Evolutionary conservation across 2,797 vertebrate genomes (phyloP).

Genomic region (Coendou prehensilis): DNA sequence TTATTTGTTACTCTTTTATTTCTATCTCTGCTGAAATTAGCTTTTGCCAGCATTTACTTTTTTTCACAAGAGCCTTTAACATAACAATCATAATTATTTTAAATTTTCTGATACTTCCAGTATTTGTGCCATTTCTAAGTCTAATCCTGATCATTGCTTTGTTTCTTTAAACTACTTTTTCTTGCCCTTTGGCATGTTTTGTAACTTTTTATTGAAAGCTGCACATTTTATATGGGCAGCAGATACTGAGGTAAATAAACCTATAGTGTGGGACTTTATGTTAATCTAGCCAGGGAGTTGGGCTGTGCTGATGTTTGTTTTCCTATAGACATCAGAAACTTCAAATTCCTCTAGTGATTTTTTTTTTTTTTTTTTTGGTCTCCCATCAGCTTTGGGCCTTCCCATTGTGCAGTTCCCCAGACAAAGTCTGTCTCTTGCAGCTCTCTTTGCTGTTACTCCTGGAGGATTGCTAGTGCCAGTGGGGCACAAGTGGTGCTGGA

Average conservation of each 20-base stretch:
- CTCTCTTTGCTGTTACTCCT: constrained; percentile 9
- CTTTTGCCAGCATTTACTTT: constrained; percentile 11
- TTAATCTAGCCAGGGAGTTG: not conserved
- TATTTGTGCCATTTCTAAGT: constrained; percentile 16
- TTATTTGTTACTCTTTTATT: constrained; percentile 50
- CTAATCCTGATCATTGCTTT: constrained; percentile 23
- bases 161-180: constrained; percentile 9
- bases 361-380: not conserved
- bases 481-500: not conserved
- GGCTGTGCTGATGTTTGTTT: not conserved
- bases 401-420: constrained; percentile 19
- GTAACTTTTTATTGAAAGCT: constrained; percentile 34
- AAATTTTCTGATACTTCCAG: constrained; percentile 50
- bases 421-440: not conserved
- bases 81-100: constrained; percentile 26
- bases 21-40: constrained; percentile 54
- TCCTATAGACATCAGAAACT: not conserved
- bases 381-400: not conserved
- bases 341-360: not conserved
- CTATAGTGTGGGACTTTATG: not conserved
- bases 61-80: constrained; percentile 13
- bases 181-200: not conserved
- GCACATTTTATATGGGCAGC: not conserved
- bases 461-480: not conserved
- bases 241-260: constrained; percentile 1